Percentiles rank a stretch among this genome's conserved stretches.
These are phyloP conservation scores for Adoxophyes honmai DNA, from an alignment of 1,140 invertebrate genomes.

Conservation along the genomic window DNA sequence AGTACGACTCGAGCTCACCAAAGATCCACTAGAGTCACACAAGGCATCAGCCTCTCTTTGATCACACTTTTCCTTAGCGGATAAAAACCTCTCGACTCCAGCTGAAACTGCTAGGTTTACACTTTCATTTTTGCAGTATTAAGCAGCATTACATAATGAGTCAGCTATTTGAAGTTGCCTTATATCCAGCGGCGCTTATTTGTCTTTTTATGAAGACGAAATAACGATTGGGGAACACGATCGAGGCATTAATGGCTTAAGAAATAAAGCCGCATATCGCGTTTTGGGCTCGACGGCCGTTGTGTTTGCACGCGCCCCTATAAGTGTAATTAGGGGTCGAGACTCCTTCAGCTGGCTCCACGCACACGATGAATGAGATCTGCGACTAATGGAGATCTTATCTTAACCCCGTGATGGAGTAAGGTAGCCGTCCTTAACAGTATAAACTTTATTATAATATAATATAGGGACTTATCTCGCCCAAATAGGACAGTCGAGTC, in stretches of 20 bases:
- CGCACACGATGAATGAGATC: constrained; percentile 65
- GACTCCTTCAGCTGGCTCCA: constrained; percentile 41
- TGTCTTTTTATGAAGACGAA: constrained; percentile 2
- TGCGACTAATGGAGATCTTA: constrained; percentile 72
- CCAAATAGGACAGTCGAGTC: constrained; percentile 50
- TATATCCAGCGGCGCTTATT: not conserved
- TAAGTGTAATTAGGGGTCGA: constrained; percentile 57
- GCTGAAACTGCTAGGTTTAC: not conserved
- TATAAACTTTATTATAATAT: constrained; percentile 57
- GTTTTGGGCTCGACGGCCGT: constrained; percentile 29
- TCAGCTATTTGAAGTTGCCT: not conserved
- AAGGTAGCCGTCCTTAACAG: constrained; percentile 56
- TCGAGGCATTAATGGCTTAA: constrained; percentile 14
- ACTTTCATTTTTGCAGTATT: not conserved
- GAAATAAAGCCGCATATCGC: constrained; percentile 30
- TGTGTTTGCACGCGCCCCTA: constrained; percentile 39
- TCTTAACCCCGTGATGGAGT: constrained; percentile 56
- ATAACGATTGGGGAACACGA: constrained; percentile 1
- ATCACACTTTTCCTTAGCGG: constrained; percentile 7
- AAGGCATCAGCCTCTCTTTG: constrained; percentile 13
- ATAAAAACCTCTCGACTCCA: not conserved
- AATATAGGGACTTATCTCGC: constrained; percentile 59
- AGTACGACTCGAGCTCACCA: not conserved
- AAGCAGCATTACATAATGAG: no score
- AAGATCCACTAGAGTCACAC: constrained; percentile 15